phyloP scores from a whole-genome alignment of 2,888 invertebrate genomes.

The Venusia cambrica region DNA sequence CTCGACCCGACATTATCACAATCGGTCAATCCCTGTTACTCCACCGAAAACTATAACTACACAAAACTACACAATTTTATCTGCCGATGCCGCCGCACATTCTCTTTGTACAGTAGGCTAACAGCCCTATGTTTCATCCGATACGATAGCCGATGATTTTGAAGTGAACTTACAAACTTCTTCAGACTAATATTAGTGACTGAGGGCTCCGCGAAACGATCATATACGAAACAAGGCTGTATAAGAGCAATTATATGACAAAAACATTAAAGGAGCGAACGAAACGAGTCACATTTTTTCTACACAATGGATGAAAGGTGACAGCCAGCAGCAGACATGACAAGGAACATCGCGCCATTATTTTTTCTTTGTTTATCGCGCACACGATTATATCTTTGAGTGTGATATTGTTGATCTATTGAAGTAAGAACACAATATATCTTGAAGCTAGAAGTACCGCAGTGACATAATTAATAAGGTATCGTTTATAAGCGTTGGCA shows the following conservation, averaged over 20 bases:
- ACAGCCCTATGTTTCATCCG: constrained; percentile 56
- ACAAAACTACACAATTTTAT: constrained; percentile 52
- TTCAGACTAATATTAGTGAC: constrained; percentile 17
- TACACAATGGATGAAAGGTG: constrained; percentile 75
- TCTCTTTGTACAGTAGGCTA: constrained; percentile 68
- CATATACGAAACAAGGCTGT: constrained; percentile 47
- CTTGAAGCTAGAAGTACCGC: constrained; percentile 5
- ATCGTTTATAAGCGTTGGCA: no score
- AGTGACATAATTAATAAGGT: no score
- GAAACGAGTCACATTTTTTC: constrained; percentile 78
- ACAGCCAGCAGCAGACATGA: constrained; percentile 76
- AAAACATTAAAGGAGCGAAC: constrained; percentile 66
- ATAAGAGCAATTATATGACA: constrained; percentile 58
- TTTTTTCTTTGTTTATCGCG: constrained; percentile 38
- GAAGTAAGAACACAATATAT: constrained; percentile 32
- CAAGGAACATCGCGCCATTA: constrained; percentile 77
- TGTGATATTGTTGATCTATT: no score
- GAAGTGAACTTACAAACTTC: constrained; percentile 16
- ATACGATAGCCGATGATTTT: constrained; percentile 32
- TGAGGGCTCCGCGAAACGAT: constrained; percentile 39
- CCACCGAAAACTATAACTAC: constrained; percentile 48
- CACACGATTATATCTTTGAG: constrained; percentile 26
- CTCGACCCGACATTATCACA: constrained; percentile 80
- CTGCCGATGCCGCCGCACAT: constrained; percentile 64
- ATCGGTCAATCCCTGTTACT: constrained; percentile 38